Evolutionary conservation across 2,888 invertebrate genomes (phyloP).

Genomic region (Hemistola chrysoprasaria): DNA sequence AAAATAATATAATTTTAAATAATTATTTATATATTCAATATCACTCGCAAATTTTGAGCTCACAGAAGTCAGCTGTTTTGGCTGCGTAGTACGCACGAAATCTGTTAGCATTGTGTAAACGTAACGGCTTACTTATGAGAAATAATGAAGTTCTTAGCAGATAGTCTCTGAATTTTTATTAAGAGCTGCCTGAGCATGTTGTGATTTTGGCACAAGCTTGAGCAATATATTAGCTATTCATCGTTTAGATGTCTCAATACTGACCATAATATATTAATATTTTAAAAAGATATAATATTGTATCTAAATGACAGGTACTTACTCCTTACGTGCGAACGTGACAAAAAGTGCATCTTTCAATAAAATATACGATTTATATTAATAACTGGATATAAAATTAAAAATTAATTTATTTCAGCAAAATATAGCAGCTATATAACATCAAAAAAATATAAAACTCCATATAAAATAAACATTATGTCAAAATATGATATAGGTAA

Average conservation of each 20-base stretch:
- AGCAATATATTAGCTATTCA: constrained; percentile 26
- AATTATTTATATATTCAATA: no score
- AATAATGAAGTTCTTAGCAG: no score
- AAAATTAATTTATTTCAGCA: constrained; percentile 10
- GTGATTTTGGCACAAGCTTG: constrained; percentile 34
- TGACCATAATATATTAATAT: constrained; percentile 7
- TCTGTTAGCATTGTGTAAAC: no score
- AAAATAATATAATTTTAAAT: no score
- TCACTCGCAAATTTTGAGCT: no score
- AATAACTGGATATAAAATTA: constrained; percentile 19
- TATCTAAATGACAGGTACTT: background rate
- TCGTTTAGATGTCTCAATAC: constrained; percentile 17
- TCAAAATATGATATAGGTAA: constrained; percentile 25
- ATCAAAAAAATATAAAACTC: constrained; percentile 22
- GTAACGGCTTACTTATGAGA: no score
- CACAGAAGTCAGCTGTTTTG: no score
- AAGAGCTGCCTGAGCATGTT: constrained; percentile 12
- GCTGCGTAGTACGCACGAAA: no score
- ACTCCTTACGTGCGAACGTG: constrained; percentile 20
- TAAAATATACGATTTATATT: constrained; percentile 17
- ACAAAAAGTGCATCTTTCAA: constrained; percentile 25
- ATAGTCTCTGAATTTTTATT: constrained; percentile 1
- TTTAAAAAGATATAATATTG: constrained; percentile 17
- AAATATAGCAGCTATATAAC: constrained; percentile 9
- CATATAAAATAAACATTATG: constrained; percentile 26